Base-by-base conservation (phyloP, 2,797 vertebrate genomes). In the Malurus splendens region DNA sequence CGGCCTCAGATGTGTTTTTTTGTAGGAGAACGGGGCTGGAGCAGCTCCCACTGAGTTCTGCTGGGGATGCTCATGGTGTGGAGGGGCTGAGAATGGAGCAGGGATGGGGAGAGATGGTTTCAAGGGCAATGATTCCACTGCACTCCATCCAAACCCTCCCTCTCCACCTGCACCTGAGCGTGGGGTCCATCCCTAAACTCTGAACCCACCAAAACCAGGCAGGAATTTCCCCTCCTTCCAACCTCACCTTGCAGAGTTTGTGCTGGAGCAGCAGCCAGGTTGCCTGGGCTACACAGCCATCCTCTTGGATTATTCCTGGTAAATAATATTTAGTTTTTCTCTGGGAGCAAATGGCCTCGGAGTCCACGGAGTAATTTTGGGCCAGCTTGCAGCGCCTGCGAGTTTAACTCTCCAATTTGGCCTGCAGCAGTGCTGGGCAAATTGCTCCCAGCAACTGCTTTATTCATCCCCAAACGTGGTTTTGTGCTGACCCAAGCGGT, bases 401-500 rank as follows among this genome's bases (percentile, higher is more conserved):
- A 61, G 79, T 80, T 86, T 50, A 77, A 90, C 54, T 90, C 83
- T 92, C 66, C 88, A 89, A 83, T 91, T 86, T 84, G 92, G 92
- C 86, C 84, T 79, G 64, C 61, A 54, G 84, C 8, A 0, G 50
- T 0, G 1, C 73, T 19, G 77, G 77, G 77, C 66, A 85, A 90
- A 89, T 72, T 71, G 73, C 61, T 95, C 14, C 3, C 86, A 87
- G 88, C 51, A 52, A 74, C 61, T 64, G 0, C 42, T 86, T 89
- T 60, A 39, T 81, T 92, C 88, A 54, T 77, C 90, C 87, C 57
- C 27, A 23, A 87, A 78, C 0, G 5, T 3, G 28, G 73, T 39
- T 92, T 94, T 92, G 57, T 93, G 94, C 94, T 94, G 91, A 87
- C 80, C 73, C 70, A 74, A 90, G 85, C 3, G 18, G 22, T 93